These are phyloP conservation scores for Hypotaenidia okinawae DNA, from an alignment of 2,797 vertebrate genomes.

Conservation along the genomic window DNA sequence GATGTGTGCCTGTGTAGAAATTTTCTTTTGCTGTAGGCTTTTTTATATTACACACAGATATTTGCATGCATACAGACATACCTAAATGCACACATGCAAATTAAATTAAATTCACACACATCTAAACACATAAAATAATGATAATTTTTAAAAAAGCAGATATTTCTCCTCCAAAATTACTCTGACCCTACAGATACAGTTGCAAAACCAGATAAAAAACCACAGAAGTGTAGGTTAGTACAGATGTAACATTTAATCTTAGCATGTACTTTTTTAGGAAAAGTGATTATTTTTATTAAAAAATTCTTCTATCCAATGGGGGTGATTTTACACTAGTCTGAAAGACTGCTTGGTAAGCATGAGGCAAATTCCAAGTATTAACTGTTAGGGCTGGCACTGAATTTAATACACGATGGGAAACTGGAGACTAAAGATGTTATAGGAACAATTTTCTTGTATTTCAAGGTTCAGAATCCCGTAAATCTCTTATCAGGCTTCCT, in stretches of 20 bases:
- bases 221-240: neutral
- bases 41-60: neutral
- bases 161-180: neutral
- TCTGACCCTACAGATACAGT: neutral
- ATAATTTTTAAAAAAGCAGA: neutral
- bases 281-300: neutral
- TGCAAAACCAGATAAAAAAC: neutral
- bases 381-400: neutral
- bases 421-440: neutral
- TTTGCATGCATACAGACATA: neutral
- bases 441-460: conserved; percentile 23
- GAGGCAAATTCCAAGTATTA: conserved; percentile 18
- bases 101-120: neutral
- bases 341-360: conserved; percentile 14
- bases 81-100: neutral
- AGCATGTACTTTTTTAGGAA: neutral
- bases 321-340: neutral
- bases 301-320: neutral
- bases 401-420: neutral
- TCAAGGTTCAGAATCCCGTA: conserved; percentile 23
- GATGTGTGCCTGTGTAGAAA: neutral
- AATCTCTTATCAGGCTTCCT: conserved; percentile 1
- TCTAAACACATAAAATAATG: neutral
- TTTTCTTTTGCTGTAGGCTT: neutral
- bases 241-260: neutral